These are phyloP conservation scores for Corydoras sp. DNA, from an alignment of 2,113 vertebrate genomes.

Conservation along the genomic window DNA sequence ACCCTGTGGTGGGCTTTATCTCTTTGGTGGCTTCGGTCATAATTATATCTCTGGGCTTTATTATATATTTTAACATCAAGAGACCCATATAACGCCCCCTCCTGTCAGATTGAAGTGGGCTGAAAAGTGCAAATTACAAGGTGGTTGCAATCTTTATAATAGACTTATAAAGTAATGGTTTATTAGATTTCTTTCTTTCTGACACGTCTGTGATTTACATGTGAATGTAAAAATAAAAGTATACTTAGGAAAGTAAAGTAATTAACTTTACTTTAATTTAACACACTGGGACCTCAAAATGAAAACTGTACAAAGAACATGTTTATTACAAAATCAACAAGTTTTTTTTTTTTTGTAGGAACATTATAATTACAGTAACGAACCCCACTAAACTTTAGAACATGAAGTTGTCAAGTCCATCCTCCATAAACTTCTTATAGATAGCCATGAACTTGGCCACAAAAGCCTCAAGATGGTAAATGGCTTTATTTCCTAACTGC, in stretches of 20 bases:
- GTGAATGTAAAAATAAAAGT: too few relatives aligned
- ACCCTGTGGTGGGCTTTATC: constrained; percentile 78
- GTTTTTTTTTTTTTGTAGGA: not conserved
- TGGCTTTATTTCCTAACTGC: constrained; percentile 89
- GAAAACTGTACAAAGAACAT: not conserved
- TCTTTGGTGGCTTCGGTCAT: constrained; percentile 73
- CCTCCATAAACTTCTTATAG: constrained; percentile 99
- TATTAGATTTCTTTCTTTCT: too few relatives aligned
- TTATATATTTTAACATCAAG: constrained; percentile 77
- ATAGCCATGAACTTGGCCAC: constrained; percentile 96
- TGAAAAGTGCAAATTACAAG: too few relatives aligned
- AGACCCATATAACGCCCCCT: constrained; percentile 61
- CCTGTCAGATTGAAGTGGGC: too few relatives aligned
- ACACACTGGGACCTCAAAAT: too few relatives aligned
- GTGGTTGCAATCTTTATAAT: too few relatives aligned
- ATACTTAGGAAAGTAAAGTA: too few relatives aligned
- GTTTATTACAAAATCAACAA: constrained; percentile 35
- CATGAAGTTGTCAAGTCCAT: constrained; percentile 89
- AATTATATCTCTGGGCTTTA: constrained; percentile 74
- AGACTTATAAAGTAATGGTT: too few relatives aligned
- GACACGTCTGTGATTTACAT: too few relatives aligned
- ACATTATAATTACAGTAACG: not conserved
- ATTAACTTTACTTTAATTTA: too few relatives aligned
- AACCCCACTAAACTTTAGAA: constrained; percentile 62
- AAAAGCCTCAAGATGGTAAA: constrained; percentile 97